These are phyloP conservation scores for Pampusana beccarii DNA, from an alignment of 2,113 vertebrate genomes.

Conservation along the genomic window DNA sequence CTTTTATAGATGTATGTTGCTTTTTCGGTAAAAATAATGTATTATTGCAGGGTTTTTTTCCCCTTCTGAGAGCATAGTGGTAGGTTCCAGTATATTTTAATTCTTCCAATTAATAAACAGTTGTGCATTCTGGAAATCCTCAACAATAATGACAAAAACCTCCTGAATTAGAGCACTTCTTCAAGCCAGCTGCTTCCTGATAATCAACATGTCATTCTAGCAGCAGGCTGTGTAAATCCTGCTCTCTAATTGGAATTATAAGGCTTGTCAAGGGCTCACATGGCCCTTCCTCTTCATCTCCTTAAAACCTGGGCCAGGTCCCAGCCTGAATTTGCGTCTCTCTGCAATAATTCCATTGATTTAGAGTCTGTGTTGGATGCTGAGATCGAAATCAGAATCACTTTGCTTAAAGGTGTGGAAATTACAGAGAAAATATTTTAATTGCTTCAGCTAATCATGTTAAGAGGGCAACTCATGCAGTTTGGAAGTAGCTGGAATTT, in stretches of 20 bases:
- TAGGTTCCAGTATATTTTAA: background rate
- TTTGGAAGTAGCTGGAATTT: background rate
- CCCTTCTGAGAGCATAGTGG: background rate
- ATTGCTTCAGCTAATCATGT: background rate
- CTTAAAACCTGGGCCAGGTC: background rate
- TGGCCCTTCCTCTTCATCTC: background rate
- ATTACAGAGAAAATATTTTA: background rate
- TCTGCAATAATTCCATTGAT: background rate
- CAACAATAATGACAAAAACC: background rate
- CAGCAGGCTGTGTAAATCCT: constrained; percentile 20
- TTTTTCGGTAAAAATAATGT: background rate
- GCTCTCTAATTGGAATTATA: constrained; percentile 34
- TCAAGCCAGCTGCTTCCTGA: constrained; percentile 48
- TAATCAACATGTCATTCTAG: constrained; percentile 9
- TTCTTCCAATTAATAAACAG: background rate
- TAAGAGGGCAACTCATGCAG: background rate
- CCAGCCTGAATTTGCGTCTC: constrained; percentile 5
- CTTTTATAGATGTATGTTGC: background rate
- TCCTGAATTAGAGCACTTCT: constrained; percentile 10
- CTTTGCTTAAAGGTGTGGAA: background rate
- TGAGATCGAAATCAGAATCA: background rate
- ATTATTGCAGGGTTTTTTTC: background rate
- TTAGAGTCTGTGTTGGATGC: background rate
- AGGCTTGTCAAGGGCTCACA: background rate
- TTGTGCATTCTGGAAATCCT: background rate